Evolutionary conservation across 2,113 vertebrate species (phyloP), one percentile per base, ranked within the genome.

Genomic region (Heterotis niloticus): DNA sequence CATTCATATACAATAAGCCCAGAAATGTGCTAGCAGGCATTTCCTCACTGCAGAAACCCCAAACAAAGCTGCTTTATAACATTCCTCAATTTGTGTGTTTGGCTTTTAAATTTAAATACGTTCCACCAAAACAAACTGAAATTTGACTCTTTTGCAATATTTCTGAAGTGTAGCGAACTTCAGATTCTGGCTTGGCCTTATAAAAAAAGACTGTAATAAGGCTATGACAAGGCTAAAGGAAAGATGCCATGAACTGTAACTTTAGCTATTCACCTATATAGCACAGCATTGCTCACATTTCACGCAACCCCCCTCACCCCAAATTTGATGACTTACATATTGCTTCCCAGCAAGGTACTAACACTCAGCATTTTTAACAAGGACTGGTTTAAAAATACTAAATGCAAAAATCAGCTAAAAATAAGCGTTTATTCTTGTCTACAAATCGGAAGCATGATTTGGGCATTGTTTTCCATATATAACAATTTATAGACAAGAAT

Each of bases 241-340:
- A 68, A 77, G 5, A 29, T 71, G 26, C 13, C 24, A 60, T 68
- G 71, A 60, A 67, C 75, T 80, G 59, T 59, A 2, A 51, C 12
- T 75, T 56, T 34, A 54, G 26, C 57, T 62, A 34, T 18, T 67
- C 44, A 24, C 24, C 26, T 16, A 34, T 16, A 28, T 29, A 4
- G 29, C 26, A 70, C 7, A 44, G 34, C 34, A 44, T 44, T 44
- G 34, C 34, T 44, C 34, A 44, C 34, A 44, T 44, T 44, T 44
- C 34, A 44, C 7, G 7, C 34, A 44, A 44, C n/a, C n/a, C n/a
- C n/a, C n/a, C n/a, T n/a, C n/a, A n/a, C n/a, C n/a, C n/a, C n/a
- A n/a, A n/a, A n/a, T n/a, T n/a, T n/a, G n/a, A n/a, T n/a, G n/a
- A n/a, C n/a, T n/a, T n/a, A n/a, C n/a, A n/a, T n/a, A n/a, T n/a